phyloP scores from a whole-genome alignment of 2,888 invertebrate species.

The Leptopilina drosophilae region DNA sequence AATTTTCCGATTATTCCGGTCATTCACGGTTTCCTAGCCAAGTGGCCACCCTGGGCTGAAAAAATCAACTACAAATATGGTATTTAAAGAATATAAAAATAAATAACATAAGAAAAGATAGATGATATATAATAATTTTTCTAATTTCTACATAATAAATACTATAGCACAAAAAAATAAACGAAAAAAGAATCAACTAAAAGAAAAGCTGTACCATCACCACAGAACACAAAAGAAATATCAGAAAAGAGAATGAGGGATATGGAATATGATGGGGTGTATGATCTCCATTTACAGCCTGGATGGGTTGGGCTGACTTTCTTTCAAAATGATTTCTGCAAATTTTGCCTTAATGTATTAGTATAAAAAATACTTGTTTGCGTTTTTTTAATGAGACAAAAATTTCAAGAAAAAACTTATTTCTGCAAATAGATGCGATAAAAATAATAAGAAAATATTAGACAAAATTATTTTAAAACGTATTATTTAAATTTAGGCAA shows the following conservation, averaged over 20 bases:
- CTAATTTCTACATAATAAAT: slow-evolving; percentile 10
- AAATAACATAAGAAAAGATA: slow-evolving; percentile 24
- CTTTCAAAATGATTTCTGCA: neutral
- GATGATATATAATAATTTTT: neutral
- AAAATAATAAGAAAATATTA: too few species aligned
- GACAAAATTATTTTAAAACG: too few species aligned
- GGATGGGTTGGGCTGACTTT: slow-evolving; percentile 38
- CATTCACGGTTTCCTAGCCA: too few species aligned
- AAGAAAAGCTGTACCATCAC: slow-evolving; percentile 36
- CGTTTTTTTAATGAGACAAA: neutral
- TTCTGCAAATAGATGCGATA: too few species aligned
- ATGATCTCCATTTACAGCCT: slow-evolving; percentile 36
- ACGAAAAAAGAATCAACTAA: slow-evolving; percentile 22
- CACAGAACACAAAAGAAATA: slow-evolving; percentile 38
- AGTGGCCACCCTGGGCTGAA: too few species aligned
- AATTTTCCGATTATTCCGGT: too few species aligned
- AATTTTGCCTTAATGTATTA: neutral
- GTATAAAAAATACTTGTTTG: neutral
- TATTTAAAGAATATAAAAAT: slow-evolving; percentile 10
- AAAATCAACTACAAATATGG: slow-evolving; percentile 32
- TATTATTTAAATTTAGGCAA: too few species aligned
- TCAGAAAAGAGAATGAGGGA: slow-evolving; percentile 24
- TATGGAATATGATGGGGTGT: slow-evolving; percentile 35
- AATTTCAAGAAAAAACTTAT: slow-evolving; percentile 1
- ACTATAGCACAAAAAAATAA: slow-evolving; percentile 19